phyloP scores from a whole-genome alignment of 2,113 vertebrate species.

The Cariama cristata region DNA sequence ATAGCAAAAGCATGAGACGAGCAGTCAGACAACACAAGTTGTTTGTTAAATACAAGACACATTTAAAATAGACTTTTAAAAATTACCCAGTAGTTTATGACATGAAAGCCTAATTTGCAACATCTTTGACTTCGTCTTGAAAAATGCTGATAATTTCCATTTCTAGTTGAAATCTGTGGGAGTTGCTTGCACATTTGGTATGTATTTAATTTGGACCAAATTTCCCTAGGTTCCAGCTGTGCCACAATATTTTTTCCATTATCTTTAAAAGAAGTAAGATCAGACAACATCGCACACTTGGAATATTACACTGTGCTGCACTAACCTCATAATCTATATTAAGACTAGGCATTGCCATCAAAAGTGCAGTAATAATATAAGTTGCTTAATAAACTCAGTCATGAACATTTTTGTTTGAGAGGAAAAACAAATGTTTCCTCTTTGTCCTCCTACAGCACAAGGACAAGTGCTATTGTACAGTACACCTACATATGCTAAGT shows the following conservation, averaged over 20 bases:
- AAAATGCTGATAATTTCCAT: constrained; percentile 2
- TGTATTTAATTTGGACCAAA: not conserved
- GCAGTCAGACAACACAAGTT: not conserved
- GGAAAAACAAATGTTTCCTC: not conserved
- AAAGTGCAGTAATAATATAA: not conserved
- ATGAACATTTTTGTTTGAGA: not conserved
- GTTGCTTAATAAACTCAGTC: not conserved
- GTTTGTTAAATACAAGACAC: not conserved
- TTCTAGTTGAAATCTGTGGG: not conserved
- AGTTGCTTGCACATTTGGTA: not conserved
- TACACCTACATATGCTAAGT: not conserved
- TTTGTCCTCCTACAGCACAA: not conserved
- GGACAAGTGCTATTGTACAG: not conserved
- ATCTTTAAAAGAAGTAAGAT: not conserved
- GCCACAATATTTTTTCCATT: not conserved
- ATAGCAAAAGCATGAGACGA: not conserved
- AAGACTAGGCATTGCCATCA: not conserved
- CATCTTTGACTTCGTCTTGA: constrained; percentile 2
- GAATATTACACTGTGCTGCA: not conserved
- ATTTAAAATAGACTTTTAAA: not conserved
- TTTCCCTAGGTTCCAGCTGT: not conserved
- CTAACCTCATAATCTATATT: not conserved
- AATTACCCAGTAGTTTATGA: not conserved
- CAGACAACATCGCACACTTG: not conserved
- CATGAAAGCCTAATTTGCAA: not conserved